Conservation (phyloP, 2,113 vertebrate species). For the Nothoprocta perdicaria region DNA sequence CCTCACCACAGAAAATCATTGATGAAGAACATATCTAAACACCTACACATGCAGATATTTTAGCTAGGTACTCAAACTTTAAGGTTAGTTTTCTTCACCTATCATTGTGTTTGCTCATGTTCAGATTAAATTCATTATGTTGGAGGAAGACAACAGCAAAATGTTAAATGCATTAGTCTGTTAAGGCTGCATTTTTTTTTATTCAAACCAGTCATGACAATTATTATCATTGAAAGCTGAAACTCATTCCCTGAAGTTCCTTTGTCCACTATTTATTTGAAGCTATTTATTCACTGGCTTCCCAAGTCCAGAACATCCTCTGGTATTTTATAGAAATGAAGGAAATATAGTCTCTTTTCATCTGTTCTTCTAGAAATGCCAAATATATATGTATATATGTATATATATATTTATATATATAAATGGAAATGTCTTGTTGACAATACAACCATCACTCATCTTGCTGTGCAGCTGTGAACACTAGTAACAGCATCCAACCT, state of each 20-base stretch:
- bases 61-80: not conserved
- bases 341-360: not conserved
- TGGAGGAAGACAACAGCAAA: not conserved
- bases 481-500: not conserved
- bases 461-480: not conserved
- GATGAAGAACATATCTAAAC: not conserved
- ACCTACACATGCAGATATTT: not conserved
- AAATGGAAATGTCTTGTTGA: not conserved
- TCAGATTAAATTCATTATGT: not conserved
- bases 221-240: not conserved
- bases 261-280: not conserved
- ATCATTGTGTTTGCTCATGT: not conserved
- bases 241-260: not conserved
- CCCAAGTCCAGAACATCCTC: fast-evolving
- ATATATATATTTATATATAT: not conserved
- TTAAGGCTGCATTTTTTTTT: not conserved
- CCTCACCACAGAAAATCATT: not conserved
- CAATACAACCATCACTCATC: not conserved
- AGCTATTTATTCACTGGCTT: not conserved
- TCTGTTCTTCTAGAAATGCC: not conserved
- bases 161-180: fast-evolving
- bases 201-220: not conserved
- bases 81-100: not conserved
- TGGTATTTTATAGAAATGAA: not conserved
- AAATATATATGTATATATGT: not conserved